Conservation (phyloP, 2,113 vertebrate genomes). For the Marmota monax region DNA sequence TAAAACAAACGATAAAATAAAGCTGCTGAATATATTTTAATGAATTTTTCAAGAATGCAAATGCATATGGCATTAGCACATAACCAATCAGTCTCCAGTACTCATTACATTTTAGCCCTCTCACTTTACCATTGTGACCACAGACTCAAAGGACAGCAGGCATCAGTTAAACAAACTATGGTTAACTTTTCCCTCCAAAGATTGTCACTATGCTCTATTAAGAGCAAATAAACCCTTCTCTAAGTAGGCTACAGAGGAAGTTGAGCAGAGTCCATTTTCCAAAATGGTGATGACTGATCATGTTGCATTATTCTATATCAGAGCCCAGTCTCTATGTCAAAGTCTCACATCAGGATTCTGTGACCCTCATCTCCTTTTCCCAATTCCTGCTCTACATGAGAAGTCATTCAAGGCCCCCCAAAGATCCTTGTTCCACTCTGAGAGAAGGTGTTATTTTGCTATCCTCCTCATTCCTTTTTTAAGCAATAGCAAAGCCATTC, state of each 20-base stretch:
- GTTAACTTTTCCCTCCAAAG: background rate
- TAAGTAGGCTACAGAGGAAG: background rate
- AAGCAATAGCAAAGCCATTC: background rate
- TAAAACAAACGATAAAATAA: background rate
- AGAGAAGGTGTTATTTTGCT: background rate
- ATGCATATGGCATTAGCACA: background rate
- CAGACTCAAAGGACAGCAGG: background rate
- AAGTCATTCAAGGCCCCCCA: background rate
- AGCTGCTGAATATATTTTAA: background rate
- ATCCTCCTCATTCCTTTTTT: background rate
- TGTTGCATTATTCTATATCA: background rate
- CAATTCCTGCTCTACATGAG: background rate
- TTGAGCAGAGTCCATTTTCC: background rate
- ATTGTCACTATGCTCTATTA: background rate
- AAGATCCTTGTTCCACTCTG: background rate
- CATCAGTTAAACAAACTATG: background rate
- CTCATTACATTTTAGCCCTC: background rate
- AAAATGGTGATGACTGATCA: background rate
- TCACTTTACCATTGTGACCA: no score
- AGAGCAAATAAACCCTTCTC: background rate
- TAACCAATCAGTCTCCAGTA: background rate
- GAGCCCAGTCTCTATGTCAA: background rate
- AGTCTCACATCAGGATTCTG: background rate
- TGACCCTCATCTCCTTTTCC: background rate
- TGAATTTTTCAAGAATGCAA: background rate